A percentile compares a stretch with the other conserved stretches of the same genome.
phyloP scores from a whole-genome alignment of 2,888 invertebrate species.

The Lasioglossum pauxillum region DNA sequence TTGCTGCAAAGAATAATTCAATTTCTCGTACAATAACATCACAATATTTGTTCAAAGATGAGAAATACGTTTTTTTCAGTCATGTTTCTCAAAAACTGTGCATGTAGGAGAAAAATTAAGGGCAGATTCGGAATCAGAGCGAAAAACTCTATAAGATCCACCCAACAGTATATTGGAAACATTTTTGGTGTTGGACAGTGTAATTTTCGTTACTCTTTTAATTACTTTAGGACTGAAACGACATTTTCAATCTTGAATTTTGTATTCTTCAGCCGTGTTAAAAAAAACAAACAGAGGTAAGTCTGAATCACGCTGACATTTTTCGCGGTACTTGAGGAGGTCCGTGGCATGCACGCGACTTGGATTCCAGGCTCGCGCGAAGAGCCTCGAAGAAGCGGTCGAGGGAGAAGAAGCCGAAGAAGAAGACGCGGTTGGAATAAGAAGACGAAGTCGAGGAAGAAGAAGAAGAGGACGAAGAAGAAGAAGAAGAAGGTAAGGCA shows the following conservation, averaged over 20 bases:
- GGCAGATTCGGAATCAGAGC: too few species aligned
- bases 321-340: neutral
- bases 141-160: too few species aligned
- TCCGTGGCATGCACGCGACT: slow-evolving; percentile 45
- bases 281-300: neutral
- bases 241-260: neutral
- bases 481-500: slow-evolving; percentile 49
- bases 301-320: neutral
- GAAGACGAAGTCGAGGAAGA: slow-evolving; percentile 20
- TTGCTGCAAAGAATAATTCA: too few species aligned
- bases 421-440: slow-evolving; percentile 3
- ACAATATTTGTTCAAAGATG: too few species aligned
- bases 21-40: too few species aligned
- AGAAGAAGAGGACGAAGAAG: slow-evolving; percentile 50
- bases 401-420: slow-evolving; percentile 23
- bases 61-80: too few species aligned
- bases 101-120: too few species aligned
- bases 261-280: too few species aligned
- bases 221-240: neutral
- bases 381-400: slow-evolving; percentile 8
- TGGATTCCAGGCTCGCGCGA: slow-evolving; percentile 29
- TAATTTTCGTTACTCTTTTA: neutral
- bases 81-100: too few species aligned
- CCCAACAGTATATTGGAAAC: too few species aligned
- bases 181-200: too few species aligned